These are phyloP conservation scores for Xanthia icteritia DNA, from an alignment of 2,888 invertebrate genomes.

Conservation along the genomic window DNA sequence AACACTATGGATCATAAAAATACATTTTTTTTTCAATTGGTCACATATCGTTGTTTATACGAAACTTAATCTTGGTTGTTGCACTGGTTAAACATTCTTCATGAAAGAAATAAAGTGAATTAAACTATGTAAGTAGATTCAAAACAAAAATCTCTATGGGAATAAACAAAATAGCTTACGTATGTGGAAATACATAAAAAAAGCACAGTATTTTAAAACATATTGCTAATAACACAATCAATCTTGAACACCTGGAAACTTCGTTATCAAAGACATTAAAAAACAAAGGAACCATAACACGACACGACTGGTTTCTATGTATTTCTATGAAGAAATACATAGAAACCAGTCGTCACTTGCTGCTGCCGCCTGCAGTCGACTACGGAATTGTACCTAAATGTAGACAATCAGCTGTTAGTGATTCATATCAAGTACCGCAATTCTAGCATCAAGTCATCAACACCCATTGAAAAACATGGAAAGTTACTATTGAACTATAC, in stretches of 20 bases:
- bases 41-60: not conserved
- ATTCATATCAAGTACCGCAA: not conserved
- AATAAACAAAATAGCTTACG: not conserved
- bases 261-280: not conserved
- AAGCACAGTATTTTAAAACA: too few relatives aligned
- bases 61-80: not conserved
- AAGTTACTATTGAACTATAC: too few relatives aligned
- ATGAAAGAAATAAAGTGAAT: not conserved
- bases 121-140: not conserved
- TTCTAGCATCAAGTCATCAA: not conserved
- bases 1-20: too few relatives aligned
- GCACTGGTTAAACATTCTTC: not conserved
- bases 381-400: too few relatives aligned
- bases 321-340: too few relatives aligned
- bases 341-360: too few relatives aligned
- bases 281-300: too few relatives aligned
- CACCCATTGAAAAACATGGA: not conserved
- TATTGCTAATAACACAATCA: too few relatives aligned
- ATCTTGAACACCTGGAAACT: not conserved
- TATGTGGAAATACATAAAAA: not conserved
- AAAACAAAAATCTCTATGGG: not conserved
- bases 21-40: too few relatives aligned
- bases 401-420: not conserved
- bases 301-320: too few relatives aligned
- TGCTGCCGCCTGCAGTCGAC: too few relatives aligned